These are phyloP conservation scores for Andrena flavipes DNA, from an alignment of 2,888 invertebrate species.

Conservation along the genomic window DNA sequence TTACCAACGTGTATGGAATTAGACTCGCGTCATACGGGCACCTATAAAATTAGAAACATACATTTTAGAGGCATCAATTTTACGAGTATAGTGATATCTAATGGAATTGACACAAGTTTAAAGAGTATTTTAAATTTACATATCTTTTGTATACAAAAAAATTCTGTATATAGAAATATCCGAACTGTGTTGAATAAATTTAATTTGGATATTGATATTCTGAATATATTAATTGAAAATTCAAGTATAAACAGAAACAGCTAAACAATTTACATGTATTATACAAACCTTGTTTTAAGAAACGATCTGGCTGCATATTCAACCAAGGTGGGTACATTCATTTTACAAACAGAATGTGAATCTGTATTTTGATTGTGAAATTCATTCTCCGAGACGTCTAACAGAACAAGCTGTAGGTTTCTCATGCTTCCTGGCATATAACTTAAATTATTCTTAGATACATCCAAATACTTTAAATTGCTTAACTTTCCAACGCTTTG, in stretches of 20 bases:
- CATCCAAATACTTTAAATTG: conserved; percentile 86
- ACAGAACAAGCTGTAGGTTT: conserved; percentile 85
- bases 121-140: too few relatives aligned
- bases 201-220: not conserved
- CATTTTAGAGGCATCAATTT: not conserved
- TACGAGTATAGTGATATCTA: conserved; percentile 13
- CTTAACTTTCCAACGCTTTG: conserved; percentile 88
- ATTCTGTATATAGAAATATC: not conserved
- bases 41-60: conserved; percentile 76
- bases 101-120: too few relatives aligned
- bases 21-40: conserved; percentile 86
- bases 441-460: conserved; percentile 86
- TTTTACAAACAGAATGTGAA: conserved; percentile 68
- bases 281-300: conserved; percentile 83
- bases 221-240: not conserved
- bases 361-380: conserved; percentile 80
- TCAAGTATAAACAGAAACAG: not conserved
- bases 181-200: not conserved
- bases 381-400: conserved; percentile 87
- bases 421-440: conserved; percentile 88
- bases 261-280: not conserved
- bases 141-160: too few relatives aligned
- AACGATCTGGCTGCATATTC: conserved; percentile 87
- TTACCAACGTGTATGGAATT: conserved; percentile 87
- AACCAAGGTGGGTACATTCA: conserved; percentile 86